phyloP scores from a whole-genome alignment of 1,140 invertebrate genomes.

The Anagrus nilaparvatae region DNA sequence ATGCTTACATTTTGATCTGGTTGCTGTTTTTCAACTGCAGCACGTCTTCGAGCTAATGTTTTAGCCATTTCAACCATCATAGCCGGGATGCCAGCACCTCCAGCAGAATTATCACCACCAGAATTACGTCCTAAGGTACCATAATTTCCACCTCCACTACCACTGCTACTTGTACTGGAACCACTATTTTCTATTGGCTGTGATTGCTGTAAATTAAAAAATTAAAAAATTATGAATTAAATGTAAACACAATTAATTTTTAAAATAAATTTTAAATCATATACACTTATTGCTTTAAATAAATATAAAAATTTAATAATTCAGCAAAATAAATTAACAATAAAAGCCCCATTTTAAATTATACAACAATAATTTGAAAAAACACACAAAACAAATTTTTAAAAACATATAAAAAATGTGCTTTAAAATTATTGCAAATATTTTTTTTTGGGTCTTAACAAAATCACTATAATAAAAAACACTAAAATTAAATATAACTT shows the following conservation, averaged over 20 bases:
- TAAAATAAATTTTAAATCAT: too few relatives aligned
- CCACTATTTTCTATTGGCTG: slow-evolving; percentile 65
- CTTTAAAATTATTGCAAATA: too few relatives aligned
- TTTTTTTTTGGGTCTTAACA: neutral
- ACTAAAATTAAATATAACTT: slow-evolving; percentile 2
- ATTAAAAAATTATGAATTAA: neutral
- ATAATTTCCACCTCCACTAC: slow-evolving; percentile 55
- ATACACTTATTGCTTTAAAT: too few relatives aligned
- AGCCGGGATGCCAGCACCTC: slow-evolving; percentile 64
- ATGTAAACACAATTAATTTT: too few relatives aligned
- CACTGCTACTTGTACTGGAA: slow-evolving; percentile 69
- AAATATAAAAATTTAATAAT: too few relatives aligned
- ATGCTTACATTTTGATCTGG: too few relatives aligned
- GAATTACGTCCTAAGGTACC: slow-evolving; percentile 55
- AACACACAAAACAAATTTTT: neutral
- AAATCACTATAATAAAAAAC: neutral
- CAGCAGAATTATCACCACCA: slow-evolving; percentile 39
- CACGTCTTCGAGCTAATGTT: slow-evolving; percentile 78
- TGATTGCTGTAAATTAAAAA: slow-evolving; percentile 33
- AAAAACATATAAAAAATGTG: too few relatives aligned
- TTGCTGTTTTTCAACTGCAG: slow-evolving; percentile 50
- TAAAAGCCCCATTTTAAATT: too few relatives aligned
- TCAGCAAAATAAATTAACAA: slow-evolving; percentile 9
- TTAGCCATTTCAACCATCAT: slow-evolving; percentile 98
- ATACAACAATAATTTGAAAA: slow-evolving; percentile 1